A percentile compares a stretch with the other conserved stretches of the same genome.
Conservation (phyloP, 2,113 vertebrate species). For the Aramus guarauna region DNA sequence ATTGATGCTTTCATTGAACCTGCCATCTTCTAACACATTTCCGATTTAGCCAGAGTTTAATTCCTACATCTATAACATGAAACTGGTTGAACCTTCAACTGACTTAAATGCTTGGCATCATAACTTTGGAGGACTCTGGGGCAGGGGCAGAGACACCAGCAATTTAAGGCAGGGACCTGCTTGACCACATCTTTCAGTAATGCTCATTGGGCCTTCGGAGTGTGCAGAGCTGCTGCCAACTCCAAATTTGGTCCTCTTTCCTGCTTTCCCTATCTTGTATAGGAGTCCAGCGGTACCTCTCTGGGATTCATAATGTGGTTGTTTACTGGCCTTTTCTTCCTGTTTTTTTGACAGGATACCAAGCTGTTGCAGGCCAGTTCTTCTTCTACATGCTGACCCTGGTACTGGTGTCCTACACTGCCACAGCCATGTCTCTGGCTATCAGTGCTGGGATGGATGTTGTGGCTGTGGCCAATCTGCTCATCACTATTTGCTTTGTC, state of each 20-base stretch:
- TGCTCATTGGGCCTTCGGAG: background rate
- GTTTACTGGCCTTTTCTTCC: background rate
- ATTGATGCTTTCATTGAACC: conserved; percentile 20
- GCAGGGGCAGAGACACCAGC: background rate
- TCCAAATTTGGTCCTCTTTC: background rate
- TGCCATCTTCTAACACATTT: background rate
- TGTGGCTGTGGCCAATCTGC: conserved; percentile 62
- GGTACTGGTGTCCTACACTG: conserved; percentile 53
- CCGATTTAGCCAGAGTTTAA: background rate
- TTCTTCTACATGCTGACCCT: conserved; percentile 65
- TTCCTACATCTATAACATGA: background rate
- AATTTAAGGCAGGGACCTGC: background rate
- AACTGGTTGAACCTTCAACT: background rate
- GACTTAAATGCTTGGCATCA: background rate
- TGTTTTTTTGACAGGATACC: conserved; percentile 45
- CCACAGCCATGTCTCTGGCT: conserved; percentile 66
- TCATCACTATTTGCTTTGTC: conserved; percentile 67
- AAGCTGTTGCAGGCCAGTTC: conserved; percentile 36
- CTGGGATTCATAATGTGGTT: background rate
- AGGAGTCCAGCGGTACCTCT: background rate
- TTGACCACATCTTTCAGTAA: background rate
- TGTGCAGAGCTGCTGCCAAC: background rate
- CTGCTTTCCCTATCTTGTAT: background rate
- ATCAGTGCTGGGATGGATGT: conserved; percentile 70
- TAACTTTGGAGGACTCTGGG: background rate